These are phyloP conservation scores for Lasioglossum malachurum DNA, from an alignment of 2,888 invertebrate genomes.

Conservation along the genomic window DNA sequence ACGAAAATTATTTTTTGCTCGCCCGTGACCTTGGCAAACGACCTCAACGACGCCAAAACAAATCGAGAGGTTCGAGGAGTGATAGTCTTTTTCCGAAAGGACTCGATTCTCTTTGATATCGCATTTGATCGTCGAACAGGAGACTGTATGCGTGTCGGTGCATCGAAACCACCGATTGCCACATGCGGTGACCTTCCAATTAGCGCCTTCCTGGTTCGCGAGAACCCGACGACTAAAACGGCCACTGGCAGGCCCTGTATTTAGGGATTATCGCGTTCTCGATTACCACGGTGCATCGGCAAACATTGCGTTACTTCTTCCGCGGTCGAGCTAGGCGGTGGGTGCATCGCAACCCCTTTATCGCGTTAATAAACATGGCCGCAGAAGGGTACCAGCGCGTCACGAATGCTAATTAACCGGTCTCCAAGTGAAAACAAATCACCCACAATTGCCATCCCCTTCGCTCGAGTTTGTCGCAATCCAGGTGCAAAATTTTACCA, in stretches of 20 bases:
- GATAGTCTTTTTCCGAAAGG: neutral
- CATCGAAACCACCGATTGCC: slow-evolving; percentile 38
- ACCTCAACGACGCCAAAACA: neutral
- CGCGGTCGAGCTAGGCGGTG: neutral
- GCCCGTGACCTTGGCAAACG: neutral
- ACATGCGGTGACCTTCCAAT: slow-evolving; percentile 39
- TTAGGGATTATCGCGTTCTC: slow-evolving; percentile 17
- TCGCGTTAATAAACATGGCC: slow-evolving; percentile 25
- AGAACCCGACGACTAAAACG: slow-evolving; percentile 29
- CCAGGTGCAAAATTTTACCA: no score
- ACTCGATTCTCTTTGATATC: neutral
- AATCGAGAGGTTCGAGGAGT: neutral
- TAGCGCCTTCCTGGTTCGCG: slow-evolving; percentile 29
- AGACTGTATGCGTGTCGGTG: slow-evolving; percentile 6
- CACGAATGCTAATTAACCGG: slow-evolving; percentile 26
- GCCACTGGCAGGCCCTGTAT: slow-evolving; percentile 15
- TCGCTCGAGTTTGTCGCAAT: no score
- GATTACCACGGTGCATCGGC: slow-evolving; percentile 21
- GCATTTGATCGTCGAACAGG: neutral
- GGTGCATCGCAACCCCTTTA: neutral
- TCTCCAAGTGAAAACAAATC: neutral
- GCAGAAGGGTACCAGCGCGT: neutral
- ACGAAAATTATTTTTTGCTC: neutral
- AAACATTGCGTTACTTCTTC: slow-evolving; percentile 30
- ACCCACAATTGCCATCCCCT: neutral